Percentiles rank a stretch among this genome's conserved stretches.
Evolutionary conservation across 1,140 invertebrate genomes (phyloP).

Genomic region (Papilio aristodemus): DNA sequence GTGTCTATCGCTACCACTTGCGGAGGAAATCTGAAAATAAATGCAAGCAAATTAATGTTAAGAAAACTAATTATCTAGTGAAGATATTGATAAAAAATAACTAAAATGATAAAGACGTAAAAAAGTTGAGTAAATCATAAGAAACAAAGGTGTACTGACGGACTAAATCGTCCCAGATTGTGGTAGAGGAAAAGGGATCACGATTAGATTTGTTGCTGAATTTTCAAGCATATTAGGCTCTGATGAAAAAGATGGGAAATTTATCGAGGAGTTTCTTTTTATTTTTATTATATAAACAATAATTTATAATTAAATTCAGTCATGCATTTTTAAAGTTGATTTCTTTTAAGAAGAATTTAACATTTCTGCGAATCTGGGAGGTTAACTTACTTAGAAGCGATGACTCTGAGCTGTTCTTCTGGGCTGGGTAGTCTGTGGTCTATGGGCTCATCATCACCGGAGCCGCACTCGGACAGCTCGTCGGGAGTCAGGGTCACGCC

Average conservation of each 20-base stretch:
- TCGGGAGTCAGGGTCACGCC: constrained; percentile 77
- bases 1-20: constrained; percentile 93
- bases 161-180: too few relatives aligned
- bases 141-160: too few relatives aligned
- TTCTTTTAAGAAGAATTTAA: too few relatives aligned
- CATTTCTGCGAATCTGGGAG: not conserved
- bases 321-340: too few relatives aligned
- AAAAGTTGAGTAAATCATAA: too few relatives aligned
- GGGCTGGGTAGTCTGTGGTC: constrained; percentile 91
- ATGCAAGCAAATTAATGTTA: not conserved
- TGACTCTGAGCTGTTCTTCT: constrained; percentile 89
- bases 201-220: too few relatives aligned
- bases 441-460: constrained; percentile 85
- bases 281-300: too few relatives aligned
- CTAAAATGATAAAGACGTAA: not conserved
- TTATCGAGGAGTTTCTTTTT: too few relatives aligned
- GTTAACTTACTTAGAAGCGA: constrained; percentile 87
- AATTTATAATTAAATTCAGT: too few relatives aligned
- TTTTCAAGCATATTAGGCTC: too few relatives aligned
- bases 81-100: not conserved
- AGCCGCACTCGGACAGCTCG: constrained; percentile 79
- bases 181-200: too few relatives aligned
- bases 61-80: not conserved
- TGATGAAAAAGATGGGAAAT: too few relatives aligned
- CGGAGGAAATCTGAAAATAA: constrained; percentile 87